These are phyloP conservation scores for Eledona agricola DNA, from an alignment of 2,888 invertebrate species.

Conservation along the genomic window DNA sequence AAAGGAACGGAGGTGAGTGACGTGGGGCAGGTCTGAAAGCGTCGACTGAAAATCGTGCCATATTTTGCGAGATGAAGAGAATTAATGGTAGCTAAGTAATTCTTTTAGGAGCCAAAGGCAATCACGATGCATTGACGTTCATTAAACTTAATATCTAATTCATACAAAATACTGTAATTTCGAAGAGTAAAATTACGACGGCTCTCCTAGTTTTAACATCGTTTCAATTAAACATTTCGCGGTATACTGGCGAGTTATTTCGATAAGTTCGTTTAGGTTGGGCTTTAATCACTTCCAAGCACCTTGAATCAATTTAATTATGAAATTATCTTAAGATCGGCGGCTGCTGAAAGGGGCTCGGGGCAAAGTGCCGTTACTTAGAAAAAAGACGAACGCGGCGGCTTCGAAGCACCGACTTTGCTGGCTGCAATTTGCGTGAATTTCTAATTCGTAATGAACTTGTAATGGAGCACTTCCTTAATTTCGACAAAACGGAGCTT, in stretches of 20 bases:
- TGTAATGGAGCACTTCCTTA: constrained; percentile 16
- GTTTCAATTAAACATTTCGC: constrained; percentile 32
- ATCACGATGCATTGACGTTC: constrained; percentile 51
- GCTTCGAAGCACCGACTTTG: constrained; percentile 3
- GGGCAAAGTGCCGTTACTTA: not conserved
- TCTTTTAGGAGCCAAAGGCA: constrained; percentile 50
- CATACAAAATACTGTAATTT: constrained; percentile 50
- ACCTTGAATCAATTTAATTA: constrained; percentile 26
- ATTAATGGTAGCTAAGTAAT: constrained; percentile 54
- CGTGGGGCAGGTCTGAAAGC: constrained; percentile 5
- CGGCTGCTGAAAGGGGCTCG: constrained; percentile 16
- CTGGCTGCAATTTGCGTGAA: constrained; percentile 12
- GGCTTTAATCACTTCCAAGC: constrained; percentile 13
- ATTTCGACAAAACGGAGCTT: too few relatives aligned
- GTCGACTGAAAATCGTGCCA: constrained; percentile 43
- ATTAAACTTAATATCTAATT: constrained; percentile 53
- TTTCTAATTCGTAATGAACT: constrained; percentile 17
- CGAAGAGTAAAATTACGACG: constrained; percentile 35
- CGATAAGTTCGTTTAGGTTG: constrained; percentile 21
- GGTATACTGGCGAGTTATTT: constrained; percentile 4
- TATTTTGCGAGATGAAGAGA: constrained; percentile 50
- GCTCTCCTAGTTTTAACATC: constrained; percentile 29
- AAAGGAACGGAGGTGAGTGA: constrained; percentile 3
- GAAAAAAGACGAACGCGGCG: constrained; percentile 4
- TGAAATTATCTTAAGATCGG: constrained; percentile 10